Conservation (phyloP, 2,797 vertebrate genomes). For the Paramormyrops hopkinsi region DNA sequence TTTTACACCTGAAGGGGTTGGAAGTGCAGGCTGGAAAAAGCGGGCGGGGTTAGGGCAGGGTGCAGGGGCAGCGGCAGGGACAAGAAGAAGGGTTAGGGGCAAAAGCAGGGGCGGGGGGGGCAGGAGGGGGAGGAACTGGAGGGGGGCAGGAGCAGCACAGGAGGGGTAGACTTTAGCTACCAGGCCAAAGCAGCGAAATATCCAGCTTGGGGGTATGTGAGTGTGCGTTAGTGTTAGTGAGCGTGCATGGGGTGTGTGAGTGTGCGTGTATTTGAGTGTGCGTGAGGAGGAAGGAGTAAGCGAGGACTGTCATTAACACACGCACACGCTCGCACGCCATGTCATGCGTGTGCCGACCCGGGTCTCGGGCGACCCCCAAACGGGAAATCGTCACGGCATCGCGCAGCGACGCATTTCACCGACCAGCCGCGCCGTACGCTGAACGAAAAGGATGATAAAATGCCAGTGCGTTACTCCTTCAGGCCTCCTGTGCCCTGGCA, state of each 20-base stretch:
- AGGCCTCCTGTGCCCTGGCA: not conserved
- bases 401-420: not conserved
- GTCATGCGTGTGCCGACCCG: not conserved
- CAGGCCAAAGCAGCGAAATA: not conserved
- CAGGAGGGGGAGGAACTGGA: slow-evolving; percentile 43
- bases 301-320: not conserved
- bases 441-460: not conserved
- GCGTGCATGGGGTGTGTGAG: not conserved
- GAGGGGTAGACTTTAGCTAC: not conserved
- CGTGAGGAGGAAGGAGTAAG: not conserved
- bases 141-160: not conserved
- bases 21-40: slow-evolving; percentile 65
- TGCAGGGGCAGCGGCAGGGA: slow-evolving; percentile 26
- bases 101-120: slow-evolving; percentile 46
- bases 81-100: slow-evolving; percentile 43
- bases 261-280: not conserved
- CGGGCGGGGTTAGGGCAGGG: slow-evolving; percentile 56
- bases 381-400: not conserved
- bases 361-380: not conserved
- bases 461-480: not conserved
- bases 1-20: slow-evolving; percentile 70
- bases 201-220: not conserved
- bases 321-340: not conserved
- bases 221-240: not conserved
- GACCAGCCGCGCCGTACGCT: not conserved